These are phyloP conservation scores for Anoplophora glabripennis DNA, from an alignment of 1,140 invertebrate genomes.

Conservation along the genomic window DNA sequence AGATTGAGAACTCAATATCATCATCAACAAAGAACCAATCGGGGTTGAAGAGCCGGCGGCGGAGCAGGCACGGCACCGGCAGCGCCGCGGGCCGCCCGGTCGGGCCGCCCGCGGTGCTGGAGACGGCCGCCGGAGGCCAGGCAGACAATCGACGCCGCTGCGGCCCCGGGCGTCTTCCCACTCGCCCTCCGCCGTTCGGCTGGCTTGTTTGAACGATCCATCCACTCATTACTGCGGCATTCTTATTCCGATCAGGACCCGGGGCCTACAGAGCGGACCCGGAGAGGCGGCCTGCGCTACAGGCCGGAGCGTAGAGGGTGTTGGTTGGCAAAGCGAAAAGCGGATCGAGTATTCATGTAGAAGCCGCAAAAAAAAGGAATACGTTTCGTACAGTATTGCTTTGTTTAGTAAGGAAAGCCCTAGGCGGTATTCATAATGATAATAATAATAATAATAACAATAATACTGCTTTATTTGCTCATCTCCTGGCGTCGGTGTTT, in stretches of 20 bases:
- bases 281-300: no score
- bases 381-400: no score
- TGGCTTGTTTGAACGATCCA: conserved; percentile 16
- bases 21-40: conserved; percentile 42
- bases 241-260: conserved; percentile 23
- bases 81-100: conserved; percentile 21
- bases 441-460: no score
- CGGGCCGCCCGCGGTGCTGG: conserved; percentile 28
- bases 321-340: no score
- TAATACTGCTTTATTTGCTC: no score
- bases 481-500: no score
- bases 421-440: no score
- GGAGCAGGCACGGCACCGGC: conserved; percentile 27
- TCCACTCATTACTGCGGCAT: conserved; percentile 23
- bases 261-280: background rate
- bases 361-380: no score
- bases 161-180: conserved; percentile 17
- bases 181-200: conserved; percentile 13
- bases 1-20: conserved; percentile 57
- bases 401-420: no score
- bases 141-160: conserved; percentile 37
- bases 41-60: conserved; percentile 32
- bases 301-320: no score
- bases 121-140: conserved; percentile 24
- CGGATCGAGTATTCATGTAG: no score